phyloP scores from a whole-genome alignment of 2,797 vertebrate genomes.

The Hemitrygon akajei region DNA sequence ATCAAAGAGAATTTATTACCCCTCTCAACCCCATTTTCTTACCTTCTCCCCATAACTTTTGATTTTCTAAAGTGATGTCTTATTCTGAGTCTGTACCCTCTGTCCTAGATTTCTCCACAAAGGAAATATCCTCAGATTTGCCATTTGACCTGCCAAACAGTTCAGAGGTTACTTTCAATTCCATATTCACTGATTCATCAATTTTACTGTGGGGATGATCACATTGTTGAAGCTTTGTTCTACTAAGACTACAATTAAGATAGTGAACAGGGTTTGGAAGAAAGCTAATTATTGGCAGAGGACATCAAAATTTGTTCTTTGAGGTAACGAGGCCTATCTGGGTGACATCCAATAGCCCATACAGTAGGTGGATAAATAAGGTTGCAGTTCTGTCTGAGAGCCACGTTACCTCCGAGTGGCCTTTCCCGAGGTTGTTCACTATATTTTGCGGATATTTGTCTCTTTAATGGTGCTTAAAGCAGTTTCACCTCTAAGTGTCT shows the following conservation, averaged over 20 bases:
- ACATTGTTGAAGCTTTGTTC: not conserved
- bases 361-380: not conserved
- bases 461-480: slow-evolving; percentile 64
- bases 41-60: no score
- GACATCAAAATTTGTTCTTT: not conserved
- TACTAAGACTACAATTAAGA: not conserved
- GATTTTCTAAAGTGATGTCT: no score
- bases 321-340: not conserved
- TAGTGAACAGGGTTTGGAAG: not conserved
- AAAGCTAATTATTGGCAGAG: slow-evolving; percentile 23
- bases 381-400: slow-evolving; percentile 36
- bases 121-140: no score
- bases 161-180: not conserved
- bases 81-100: no score
- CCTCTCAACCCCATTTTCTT: no score
- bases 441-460: slow-evolving; percentile 54
- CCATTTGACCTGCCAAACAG: not conserved
- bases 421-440: slow-evolving; percentile 48
- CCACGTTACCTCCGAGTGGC: slow-evolving; percentile 52
- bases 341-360: not conserved
- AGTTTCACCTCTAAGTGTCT: slow-evolving; percentile 68
- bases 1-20: no score
- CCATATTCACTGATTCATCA: not conserved
- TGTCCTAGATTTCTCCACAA: no score
- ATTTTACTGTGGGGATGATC: not conserved